phyloP scores from a whole-genome alignment of 2,113 vertebrate species.

The Hyperoodon ampullatus region DNA sequence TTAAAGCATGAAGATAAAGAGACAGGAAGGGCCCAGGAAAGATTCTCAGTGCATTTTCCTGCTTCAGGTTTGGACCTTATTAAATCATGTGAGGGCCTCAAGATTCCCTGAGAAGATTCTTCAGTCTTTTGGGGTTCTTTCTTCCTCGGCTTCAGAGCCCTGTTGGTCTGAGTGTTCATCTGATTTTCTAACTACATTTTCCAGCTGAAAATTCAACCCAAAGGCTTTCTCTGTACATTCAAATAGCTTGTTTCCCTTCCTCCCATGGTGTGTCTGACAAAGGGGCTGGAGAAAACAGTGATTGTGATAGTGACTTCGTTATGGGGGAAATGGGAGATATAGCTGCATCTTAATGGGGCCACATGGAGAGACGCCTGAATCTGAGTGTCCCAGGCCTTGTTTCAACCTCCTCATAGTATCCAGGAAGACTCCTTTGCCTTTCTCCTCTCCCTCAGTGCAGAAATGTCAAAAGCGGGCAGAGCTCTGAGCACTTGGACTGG shows the following conservation, averaged over 20 bases:
- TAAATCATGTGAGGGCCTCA: background rate
- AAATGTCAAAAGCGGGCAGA: background rate
- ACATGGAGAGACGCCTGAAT: background rate
- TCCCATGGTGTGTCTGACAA: background rate
- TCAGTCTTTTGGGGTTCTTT: background rate
- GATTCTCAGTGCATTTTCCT: background rate
- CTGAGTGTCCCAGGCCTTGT: background rate
- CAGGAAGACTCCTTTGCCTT: background rate
- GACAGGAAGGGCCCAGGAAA: background rate
- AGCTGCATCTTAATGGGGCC: background rate
- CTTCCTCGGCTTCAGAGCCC: background rate
- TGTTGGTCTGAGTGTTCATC: background rate
- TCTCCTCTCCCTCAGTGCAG: background rate
- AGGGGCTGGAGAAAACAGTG: background rate
- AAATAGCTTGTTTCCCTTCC: background rate
- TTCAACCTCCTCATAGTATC: background rate
- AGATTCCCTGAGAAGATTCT: background rate
- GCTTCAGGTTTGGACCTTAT: background rate
- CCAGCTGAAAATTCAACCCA: background rate
- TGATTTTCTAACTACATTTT: conserved; percentile 24
- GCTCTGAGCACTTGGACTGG: background rate
- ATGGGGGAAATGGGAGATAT: background rate
- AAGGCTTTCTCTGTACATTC: background rate
- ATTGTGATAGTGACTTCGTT: background rate
- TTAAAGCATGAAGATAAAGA: background rate